Evolutionary conservation across 2,797 vertebrate genomes (phyloP).

Genomic region (Cirrhinus molitorella): DNA sequence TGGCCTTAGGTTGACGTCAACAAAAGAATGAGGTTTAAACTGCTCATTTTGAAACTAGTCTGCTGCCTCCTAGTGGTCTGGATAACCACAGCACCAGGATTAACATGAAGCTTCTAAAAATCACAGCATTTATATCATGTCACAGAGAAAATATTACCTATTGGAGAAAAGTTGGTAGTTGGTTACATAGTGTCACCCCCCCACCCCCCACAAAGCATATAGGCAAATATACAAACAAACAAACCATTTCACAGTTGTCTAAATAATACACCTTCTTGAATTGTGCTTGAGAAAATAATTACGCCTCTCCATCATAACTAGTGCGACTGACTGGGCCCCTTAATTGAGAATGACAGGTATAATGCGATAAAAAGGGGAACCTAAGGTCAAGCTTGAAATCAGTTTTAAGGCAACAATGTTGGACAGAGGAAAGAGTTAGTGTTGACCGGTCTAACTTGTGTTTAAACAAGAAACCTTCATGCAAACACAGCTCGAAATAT

Average conservation of each 20-base stretch:
- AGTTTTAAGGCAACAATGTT: constrained; percentile 35
- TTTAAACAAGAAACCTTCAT: neutral
- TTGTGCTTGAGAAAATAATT: constrained; percentile 53
- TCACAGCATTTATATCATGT: constrained; percentile 3
- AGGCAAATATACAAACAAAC: neutral
- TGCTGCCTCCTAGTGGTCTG: constrained; percentile 49
- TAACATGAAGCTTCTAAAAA: constrained; percentile 39
- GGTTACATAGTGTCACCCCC: constrained; percentile 21
- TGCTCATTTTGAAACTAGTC: constrained; percentile 47
- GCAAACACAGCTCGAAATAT: neutral
- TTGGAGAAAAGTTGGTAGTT: neutral
- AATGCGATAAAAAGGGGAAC: neutral
- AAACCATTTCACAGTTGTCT: constrained; percentile 36
- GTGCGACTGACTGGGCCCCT: neutral
- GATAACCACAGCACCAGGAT: constrained; percentile 12
- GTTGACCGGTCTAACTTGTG: neutral
- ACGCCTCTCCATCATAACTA: neutral
- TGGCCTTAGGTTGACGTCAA: constrained; percentile 20
- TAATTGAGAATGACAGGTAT: neutral
- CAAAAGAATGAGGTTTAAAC: constrained; percentile 43
- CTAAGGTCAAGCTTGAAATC: neutral
- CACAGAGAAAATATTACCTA: neutral
- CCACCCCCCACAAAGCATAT: too few species aligned
- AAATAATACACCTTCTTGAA: constrained; percentile 32
- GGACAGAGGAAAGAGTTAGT: neutral